These are phyloP conservation scores for Mystacornis crossleyi DNA, from an alignment of 2,113 vertebrate genomes.

Conservation along the genomic window DNA sequence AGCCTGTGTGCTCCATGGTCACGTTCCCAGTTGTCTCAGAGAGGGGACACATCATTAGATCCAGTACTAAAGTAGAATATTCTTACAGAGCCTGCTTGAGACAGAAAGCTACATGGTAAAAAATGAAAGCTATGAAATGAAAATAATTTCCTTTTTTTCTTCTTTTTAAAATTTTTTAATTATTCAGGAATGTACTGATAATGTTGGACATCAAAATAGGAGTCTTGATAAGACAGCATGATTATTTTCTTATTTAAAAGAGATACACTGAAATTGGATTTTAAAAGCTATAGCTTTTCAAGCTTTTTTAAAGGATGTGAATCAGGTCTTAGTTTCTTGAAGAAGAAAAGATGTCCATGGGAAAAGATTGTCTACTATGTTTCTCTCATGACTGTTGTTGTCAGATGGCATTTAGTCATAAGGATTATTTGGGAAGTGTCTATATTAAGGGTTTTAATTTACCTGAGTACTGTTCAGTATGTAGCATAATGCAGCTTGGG, in stretches of 20 bases:
- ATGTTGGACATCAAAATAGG: neutral
- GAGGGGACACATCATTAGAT: neutral
- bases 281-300: neutral
- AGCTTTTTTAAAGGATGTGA: neutral
- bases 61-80: neutral
- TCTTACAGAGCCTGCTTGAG: neutral
- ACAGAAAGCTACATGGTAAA: neutral
- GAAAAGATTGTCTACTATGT: neutral
- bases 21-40: neutral
- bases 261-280: neutral
- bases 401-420: neutral
- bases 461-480: neutral
- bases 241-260: neutral
- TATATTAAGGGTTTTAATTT: neutral
- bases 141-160: neutral
- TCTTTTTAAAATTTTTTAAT: neutral
- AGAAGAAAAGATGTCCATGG: neutral
- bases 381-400: neutral
- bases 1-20: neutral
- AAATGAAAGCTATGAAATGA: neutral
- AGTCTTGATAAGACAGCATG: neutral
- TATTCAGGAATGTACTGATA: neutral
- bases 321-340: neutral
- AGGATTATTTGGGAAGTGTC: neutral
- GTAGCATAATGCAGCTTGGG: neutral